Conservation (phyloP, 2,113 vertebrate genomes). For the Pelodiscus sinensis region DNA sequence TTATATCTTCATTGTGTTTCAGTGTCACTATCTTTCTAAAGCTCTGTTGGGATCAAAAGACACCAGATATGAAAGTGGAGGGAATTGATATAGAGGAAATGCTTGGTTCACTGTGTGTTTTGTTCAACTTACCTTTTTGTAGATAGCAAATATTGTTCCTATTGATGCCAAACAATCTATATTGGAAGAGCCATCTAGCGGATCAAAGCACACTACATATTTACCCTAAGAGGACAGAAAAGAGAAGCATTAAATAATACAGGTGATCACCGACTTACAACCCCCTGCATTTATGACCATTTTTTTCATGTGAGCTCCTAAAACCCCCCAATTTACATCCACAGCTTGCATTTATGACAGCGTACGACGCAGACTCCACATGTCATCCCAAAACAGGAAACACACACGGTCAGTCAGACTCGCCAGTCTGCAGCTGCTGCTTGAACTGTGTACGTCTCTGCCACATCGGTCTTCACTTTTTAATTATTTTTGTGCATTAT, state of each 20-base stretch:
- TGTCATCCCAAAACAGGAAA: no score
- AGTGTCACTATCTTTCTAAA: background rate
- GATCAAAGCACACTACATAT: slow-evolving; percentile 97
- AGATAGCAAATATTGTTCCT: slow-evolving; percentile 96
- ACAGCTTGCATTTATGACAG: no score
- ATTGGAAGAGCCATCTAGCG: slow-evolving; percentile 96
- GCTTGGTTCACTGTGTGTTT: background rate
- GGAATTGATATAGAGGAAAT: fast-evolving
- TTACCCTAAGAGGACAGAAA: slow-evolving; percentile 85
- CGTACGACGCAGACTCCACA: no score
- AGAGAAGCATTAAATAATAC: background rate
- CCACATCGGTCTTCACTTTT: no score
- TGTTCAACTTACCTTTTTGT: slow-evolving; percentile 86
- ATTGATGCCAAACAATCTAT: slow-evolving; percentile 97
- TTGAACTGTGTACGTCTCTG: no score
- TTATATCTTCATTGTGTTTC: fast-evolving
- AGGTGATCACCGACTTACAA: no score
- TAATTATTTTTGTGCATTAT: no score
- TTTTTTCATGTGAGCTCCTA: no score
- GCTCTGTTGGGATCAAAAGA: background rate
- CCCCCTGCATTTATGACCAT: no score
- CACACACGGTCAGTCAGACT: no score
- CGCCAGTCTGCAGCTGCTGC: no score
- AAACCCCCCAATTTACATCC: no score
- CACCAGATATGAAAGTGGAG: background rate